Conservation (phyloP, 1,140 invertebrate species). For the Cyclargus thomasi region DNA sequence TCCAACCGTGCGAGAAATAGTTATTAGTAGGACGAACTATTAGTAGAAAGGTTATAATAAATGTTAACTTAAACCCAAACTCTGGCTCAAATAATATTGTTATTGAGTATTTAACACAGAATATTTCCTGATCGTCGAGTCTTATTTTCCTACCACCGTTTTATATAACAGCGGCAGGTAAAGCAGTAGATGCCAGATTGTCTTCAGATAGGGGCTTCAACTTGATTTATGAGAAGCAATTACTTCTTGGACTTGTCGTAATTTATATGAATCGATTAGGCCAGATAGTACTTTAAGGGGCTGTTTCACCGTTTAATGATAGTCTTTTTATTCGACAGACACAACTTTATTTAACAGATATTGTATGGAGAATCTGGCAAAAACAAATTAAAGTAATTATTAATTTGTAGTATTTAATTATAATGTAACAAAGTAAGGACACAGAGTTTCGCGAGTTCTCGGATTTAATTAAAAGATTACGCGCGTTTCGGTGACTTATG, state of each 20-base stretch:
- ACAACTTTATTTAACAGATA: too few relatives aligned
- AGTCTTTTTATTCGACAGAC: too few relatives aligned
- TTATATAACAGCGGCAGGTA: not conserved
- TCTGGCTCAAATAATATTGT: too few relatives aligned
- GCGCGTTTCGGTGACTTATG: not conserved
- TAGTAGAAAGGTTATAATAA: too few relatives aligned
- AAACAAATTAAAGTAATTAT: too few relatives aligned
- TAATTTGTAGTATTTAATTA: not conserved
- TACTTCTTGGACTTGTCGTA: not conserved
- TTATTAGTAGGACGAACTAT: too few relatives aligned
- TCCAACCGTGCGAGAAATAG: too few relatives aligned
- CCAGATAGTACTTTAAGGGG: not conserved
- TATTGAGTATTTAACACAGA: too few relatives aligned
- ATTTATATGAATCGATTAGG: not conserved
- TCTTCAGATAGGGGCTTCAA: not conserved
- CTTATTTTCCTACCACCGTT: too few relatives aligned
- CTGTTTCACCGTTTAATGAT: not conserved
- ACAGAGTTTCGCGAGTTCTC: not conserved
- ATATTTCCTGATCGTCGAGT: too few relatives aligned
- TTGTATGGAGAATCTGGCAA: too few relatives aligned
- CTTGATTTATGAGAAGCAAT: not conserved
- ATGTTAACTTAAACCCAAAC: too few relatives aligned
- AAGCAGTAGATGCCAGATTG: not conserved
- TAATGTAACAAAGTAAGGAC: not conserved
- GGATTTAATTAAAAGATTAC: conserved; percentile 3